Evolutionary conservation across 2,113 vertebrate species (phyloP), one percentile per base, ranked within the genome.

Genomic region (Trematomus loennbergii): DNA sequence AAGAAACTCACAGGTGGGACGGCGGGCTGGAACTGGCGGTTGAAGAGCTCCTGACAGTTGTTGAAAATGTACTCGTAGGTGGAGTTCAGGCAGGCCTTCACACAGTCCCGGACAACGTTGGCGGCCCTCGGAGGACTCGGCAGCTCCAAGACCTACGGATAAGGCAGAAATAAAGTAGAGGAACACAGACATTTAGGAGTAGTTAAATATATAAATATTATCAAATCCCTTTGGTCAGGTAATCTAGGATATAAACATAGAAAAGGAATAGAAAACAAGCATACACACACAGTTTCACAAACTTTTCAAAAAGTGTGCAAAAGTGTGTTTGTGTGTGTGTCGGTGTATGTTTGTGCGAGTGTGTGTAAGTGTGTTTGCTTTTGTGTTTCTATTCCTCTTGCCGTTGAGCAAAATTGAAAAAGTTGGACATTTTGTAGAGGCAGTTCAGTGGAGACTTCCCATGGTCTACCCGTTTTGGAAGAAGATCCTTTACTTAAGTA

Each of bases 61-160:
- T 99, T 99, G 95, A 99, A 99, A 94, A 99, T 98, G 92, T 99
- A 99, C 82, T 99, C 97, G 0, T 99, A 99, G 50, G 98, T 99
- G 72, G 98, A 99, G 89, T 99, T 98, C 83, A 99, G 96, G 57
- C 97, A 99, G 66, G 98, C 98, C 84, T 98, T 99, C 65, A 99
- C 97, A 75, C 98, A 99, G 86, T 97, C 97, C 62, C 96, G 96
- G 49, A 99, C 98, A 67, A 99, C 97, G 36, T 97, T 97, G 70
- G 97, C 96, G 7, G 97, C 98, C 66, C 97, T 93, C 13, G 98
- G 98, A 12, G 98, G 98, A 59, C 95, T 98, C 90, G 96, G 97
- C 52, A 99, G 92, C 77, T 99, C 98, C 92, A 98, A 92, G 0
- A 99, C 98, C 98, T 99, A 87, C 68, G 9, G 58, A 40, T 15